Evolutionary conservation across 2,888 invertebrate species (phyloP), one percentile per base, ranked within the genome.

Genomic region (Nineta flava): DNA sequence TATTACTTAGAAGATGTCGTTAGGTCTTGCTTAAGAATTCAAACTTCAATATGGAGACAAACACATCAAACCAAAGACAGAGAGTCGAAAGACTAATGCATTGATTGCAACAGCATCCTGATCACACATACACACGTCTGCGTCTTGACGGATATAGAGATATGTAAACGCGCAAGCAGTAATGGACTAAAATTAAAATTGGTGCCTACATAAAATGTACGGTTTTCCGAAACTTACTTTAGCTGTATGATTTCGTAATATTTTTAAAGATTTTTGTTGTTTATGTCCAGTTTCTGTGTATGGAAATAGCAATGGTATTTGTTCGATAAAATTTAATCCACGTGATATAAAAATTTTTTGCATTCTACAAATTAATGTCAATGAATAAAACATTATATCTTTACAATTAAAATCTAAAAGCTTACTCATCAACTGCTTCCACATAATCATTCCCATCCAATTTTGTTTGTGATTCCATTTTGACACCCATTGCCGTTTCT

Each of bases 381-480:
- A 38, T 38, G 4, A 4, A 38, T 13, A 2, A 38, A 38, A 13
- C 12, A 12, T 9, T 9, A 13, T 38, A 12, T 6, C 38, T 15
- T 13, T 5, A 38, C n/a, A 38, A n/a, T 9, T 38, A 2, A n/a
- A 5, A 38, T 7, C 38, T 4, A 38, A 38, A 47, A 38, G 57
- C 60, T 57, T 62, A 59, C 38, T 72, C 72, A 65, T 79, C 78
- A 32, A 87, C 80, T n/a, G 83, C 79, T 57, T 72, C 68, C 0
- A 87, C 83, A 61, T 87, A 90, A 55, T 77, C 74, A 21, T 38
- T 38, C 2, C 21, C 13, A 0, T 82, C 81, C 54, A 83, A 73
- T 59, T 82, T 69, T 5, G 69, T 68, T 62, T 88, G 87, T 0
- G 87, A 85, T 60, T 83, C 71, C 0, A 87, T 68, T 31, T 75